These are phyloP conservation scores for Passer montanus DNA, from an alignment of 2,113 vertebrate genomes.

Conservation along the genomic window DNA sequence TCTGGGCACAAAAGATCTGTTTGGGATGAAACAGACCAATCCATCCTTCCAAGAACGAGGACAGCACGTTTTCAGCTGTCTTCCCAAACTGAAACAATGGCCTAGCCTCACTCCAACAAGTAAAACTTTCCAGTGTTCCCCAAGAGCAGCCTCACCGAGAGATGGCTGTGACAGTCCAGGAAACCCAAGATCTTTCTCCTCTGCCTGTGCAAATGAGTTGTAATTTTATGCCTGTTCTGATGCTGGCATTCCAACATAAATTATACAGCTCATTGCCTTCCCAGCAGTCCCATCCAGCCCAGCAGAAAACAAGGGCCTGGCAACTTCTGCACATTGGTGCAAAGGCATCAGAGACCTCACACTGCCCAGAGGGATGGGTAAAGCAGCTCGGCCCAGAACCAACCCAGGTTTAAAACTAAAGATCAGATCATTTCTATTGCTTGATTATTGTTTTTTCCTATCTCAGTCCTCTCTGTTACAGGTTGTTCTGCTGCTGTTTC, in stretches of 20 bases:
- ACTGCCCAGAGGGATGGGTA: not conserved
- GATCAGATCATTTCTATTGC: not conserved
- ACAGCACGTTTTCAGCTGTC: fast-evolving
- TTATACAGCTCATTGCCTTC: conserved; percentile 12
- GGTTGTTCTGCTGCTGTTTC: not conserved
- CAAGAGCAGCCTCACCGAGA: not conserved
- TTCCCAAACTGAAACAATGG: fast-evolving
- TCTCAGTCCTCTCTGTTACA: not conserved
- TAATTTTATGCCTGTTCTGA: not conserved
- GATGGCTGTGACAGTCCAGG: not conserved
- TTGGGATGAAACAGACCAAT: not conserved
- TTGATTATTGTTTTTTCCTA: fast-evolving
- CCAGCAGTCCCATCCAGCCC: not conserved
- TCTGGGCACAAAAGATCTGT: not conserved
- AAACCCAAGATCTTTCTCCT: not conserved
- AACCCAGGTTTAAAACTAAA: not conserved
- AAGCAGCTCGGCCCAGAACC: not conserved
- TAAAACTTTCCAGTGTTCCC: not conserved
- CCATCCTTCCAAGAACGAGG: not conserved
- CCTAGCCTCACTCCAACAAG: not conserved
- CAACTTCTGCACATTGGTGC: not conserved
- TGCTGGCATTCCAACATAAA: conserved; percentile 4
- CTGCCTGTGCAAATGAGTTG: not conserved
- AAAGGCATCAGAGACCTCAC: not conserved
- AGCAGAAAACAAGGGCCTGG: not conserved